Percentiles rank a stretch among this genome's conserved stretches.
These are phyloP conservation scores for Panagrolaimus sp. DNA, from an alignment of 1,140 invertebrate species.

Conservation along the genomic window DNA sequence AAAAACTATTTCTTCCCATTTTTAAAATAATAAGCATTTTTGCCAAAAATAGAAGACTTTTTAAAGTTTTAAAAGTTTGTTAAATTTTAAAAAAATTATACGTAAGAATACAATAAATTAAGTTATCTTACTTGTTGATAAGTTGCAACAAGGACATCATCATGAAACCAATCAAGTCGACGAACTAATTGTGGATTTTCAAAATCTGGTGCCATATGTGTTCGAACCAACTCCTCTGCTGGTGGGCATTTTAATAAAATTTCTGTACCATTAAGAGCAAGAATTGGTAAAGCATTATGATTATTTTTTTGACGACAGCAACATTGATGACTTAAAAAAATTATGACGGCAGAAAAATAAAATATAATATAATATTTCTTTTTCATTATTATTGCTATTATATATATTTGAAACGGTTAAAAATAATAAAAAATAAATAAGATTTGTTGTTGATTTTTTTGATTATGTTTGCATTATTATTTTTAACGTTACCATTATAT, in stretches of 20 bases:
- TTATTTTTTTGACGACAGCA: too few relatives aligned
- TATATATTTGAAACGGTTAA: not conserved
- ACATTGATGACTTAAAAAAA: not conserved
- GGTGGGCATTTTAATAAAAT: slow-evolving; percentile 22
- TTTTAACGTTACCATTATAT: slow-evolving; percentile 2
- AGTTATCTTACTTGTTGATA: slow-evolving; percentile 34
- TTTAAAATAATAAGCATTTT: too few relatives aligned
- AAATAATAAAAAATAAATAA: not conserved
- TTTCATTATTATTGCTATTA: slow-evolving; percentile 4
- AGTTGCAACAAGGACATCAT: slow-evolving; percentile 34
- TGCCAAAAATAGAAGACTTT: too few relatives aligned
- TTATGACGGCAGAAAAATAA: not conserved
- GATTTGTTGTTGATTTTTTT: not conserved
- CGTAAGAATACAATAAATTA: too few relatives aligned
- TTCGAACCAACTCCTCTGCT: slow-evolving; percentile 26
- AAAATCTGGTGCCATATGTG: slow-evolving; percentile 48
- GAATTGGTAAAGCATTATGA: not conserved
- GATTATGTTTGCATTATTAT: not conserved
- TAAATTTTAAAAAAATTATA: too few relatives aligned
- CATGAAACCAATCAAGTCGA: slow-evolving; percentile 45
- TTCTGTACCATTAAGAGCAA: slow-evolving; percentile 25
- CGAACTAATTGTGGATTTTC: slow-evolving; percentile 40
- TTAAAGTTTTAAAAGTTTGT: too few relatives aligned
- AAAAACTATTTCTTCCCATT: too few relatives aligned
- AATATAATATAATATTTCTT: not conserved